phyloP scores from a whole-genome alignment of 2,113 vertebrate genomes.

The Rhagologus leucostigma region DNA sequence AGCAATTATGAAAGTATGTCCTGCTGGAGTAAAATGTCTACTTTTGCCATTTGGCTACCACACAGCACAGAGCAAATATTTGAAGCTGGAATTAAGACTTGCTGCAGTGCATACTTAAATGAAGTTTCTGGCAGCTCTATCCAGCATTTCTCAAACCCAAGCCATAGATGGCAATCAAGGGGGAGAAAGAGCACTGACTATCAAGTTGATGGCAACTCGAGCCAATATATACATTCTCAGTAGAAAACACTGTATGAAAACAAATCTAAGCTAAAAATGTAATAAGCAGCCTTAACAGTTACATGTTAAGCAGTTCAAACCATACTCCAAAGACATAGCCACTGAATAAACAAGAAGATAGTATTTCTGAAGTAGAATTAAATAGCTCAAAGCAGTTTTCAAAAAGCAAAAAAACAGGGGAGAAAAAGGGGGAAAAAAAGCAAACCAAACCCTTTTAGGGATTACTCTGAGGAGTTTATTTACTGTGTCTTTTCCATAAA shows the following conservation, averaged over 20 bases:
- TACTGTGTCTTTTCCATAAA: constrained; percentile 92
- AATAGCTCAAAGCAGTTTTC: constrained; percentile 92
- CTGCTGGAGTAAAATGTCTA: constrained; percentile 64
- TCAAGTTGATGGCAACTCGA: not conserved
- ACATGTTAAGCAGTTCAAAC: constrained; percentile 77
- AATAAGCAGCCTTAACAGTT: constrained; percentile 76
- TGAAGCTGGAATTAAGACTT: constrained; percentile 74
- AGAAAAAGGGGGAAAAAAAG: constrained; percentile 12
- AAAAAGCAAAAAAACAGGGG: constrained; percentile 67
- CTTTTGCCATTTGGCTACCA: constrained; percentile 73
- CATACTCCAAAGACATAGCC: constrained; percentile 73
- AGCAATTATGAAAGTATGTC: constrained; percentile 73
- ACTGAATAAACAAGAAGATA: constrained; percentile 90
- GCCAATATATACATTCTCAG: constrained; percentile 32
- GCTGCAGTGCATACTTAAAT: constrained; percentile 64
- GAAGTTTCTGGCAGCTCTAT: constrained; percentile 15
- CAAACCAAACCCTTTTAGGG: constrained; percentile 88
- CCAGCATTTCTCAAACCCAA: constrained; percentile 19
- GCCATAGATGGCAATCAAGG: not conserved
- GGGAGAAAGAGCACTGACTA: not conserved
- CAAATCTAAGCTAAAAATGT: constrained; percentile 45
- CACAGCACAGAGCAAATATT: constrained; percentile 75
- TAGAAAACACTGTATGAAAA: constrained; percentile 50
- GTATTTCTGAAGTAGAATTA: constrained; percentile 95
- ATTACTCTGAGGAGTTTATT: constrained; percentile 97